A percentile compares a stretch with the other conserved stretches of the same genome.
Conservation (phyloP, 2,113 vertebrate genomes). For the Dunckerocampus dactyliophorus region DNA sequence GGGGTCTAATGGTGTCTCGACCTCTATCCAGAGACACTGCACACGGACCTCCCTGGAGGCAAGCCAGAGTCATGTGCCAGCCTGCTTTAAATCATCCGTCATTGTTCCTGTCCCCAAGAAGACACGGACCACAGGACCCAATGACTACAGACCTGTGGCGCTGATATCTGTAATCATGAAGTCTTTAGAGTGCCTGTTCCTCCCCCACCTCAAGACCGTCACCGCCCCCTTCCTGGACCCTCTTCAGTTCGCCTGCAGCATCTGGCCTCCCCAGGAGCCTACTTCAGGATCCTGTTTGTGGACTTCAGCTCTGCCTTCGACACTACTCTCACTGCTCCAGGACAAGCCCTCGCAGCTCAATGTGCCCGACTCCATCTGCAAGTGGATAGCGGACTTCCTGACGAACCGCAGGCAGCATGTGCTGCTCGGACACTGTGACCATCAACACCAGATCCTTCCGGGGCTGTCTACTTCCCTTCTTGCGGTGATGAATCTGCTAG, state of each 20-base stretch:
- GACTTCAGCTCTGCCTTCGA: neutral
- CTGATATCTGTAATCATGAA: neutral
- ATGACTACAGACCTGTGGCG: neutral
- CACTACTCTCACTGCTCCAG: neutral
- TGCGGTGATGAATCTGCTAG: neutral
- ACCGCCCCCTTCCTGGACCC: neutral
- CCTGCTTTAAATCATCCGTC: neutral
- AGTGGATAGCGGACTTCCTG: neutral
- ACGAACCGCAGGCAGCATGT: neutral
- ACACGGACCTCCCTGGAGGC: neutral
- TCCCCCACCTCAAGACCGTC: neutral
- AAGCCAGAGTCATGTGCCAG: neutral
- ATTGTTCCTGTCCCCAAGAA: neutral
- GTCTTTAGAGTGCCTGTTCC: neutral
- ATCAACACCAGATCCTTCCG: neutral
- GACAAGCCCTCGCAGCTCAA: neutral
- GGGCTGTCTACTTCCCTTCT: neutral
- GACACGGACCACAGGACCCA: neutral
- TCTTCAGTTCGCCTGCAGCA: neutral
- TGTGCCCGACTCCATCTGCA: neutral
- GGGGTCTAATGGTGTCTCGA: too few species aligned
- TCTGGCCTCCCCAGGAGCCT: neutral
- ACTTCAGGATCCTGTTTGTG: neutral
- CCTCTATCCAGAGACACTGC: too few species aligned
- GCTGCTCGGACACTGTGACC: neutral